phyloP scores from a whole-genome alignment of 2,797 vertebrate species.

The Microctenopoma stevenorrisi region DNA sequence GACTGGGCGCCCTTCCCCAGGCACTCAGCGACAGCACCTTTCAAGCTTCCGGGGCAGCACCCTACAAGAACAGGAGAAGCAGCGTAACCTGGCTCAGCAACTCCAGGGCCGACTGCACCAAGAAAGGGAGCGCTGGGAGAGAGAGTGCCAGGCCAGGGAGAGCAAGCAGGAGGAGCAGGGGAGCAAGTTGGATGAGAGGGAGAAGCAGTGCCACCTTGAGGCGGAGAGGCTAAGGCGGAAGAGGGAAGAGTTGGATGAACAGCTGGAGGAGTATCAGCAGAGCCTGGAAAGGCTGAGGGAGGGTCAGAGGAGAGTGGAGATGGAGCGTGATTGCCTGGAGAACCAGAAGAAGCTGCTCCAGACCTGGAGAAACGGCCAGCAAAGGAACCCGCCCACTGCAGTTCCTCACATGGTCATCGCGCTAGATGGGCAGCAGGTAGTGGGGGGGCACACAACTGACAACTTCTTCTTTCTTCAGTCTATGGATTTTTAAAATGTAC shows the following conservation, averaged over 20 bases:
- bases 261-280: slow-evolving; percentile 92
- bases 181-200: slow-evolving; percentile 81
- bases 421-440: slow-evolving; percentile 72
- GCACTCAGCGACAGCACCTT: slow-evolving; percentile 39
- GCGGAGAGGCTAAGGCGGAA: slow-evolving; percentile 82
- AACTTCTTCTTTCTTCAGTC: not conserved
- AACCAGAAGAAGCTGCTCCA: slow-evolving; percentile 77
- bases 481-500: not conserved
- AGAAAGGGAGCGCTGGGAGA: slow-evolving; percentile 89
- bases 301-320: slow-evolving; percentile 89
- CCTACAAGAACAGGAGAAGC: slow-evolving; percentile 88
- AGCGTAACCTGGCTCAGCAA: slow-evolving; percentile 80
- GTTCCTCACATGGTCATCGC: slow-evolving; percentile 79
- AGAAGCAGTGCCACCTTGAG: slow-evolving; percentile 82
- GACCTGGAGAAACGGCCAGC: slow-evolving; percentile 81
- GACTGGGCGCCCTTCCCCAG: slow-evolving; percentile 72
- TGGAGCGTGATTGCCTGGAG: slow-evolving; percentile 83
- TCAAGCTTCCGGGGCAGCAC: slow-evolving; percentile 68
- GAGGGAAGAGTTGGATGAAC: slow-evolving; percentile 80
- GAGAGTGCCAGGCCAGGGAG: slow-evolving; percentile 85
- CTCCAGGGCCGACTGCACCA: slow-evolving; percentile 84
- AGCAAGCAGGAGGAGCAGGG: slow-evolving; percentile 84
- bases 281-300: slow-evolving; percentile 90
- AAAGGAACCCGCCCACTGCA: slow-evolving; percentile 81
- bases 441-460: not conserved